Evolutionary conservation across 1,140 invertebrate genomes (phyloP).

Genomic region (Manduca sexta): DNA sequence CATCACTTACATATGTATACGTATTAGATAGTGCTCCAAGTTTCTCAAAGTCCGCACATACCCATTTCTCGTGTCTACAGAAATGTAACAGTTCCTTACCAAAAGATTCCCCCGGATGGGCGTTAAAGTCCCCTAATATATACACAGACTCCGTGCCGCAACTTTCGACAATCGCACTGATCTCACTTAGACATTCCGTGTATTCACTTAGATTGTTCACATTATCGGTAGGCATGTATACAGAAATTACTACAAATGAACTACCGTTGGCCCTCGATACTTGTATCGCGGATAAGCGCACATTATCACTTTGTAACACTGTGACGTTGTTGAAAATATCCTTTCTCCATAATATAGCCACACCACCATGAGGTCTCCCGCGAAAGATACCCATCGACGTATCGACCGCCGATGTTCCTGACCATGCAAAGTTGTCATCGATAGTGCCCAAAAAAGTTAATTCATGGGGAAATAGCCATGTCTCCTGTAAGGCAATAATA

Average conservation of each 20-base stretch:
- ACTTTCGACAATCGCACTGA: constrained; percentile 14
- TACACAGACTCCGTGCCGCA: constrained; percentile 10
- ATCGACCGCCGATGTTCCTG: background rate
- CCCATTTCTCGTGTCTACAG: constrained; percentile 15
- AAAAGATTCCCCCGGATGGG: constrained; percentile 17
- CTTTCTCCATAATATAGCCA: constrained; percentile 2
- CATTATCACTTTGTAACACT: constrained; percentile 11
- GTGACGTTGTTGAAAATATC: constrained; percentile 10
- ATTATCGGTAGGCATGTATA: constrained; percentile 20
- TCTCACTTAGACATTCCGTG: constrained; percentile 16
- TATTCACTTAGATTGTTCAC: constrained; percentile 19
- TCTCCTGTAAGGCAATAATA: constrained; percentile 3
- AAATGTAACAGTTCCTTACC: constrained; percentile 13
- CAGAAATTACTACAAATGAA: constrained; percentile 6
- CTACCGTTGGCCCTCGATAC: background rate
- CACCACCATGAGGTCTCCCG: background rate
- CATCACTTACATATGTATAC: constrained; percentile 21
- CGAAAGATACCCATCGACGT: background rate
- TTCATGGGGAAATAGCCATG: background rate
- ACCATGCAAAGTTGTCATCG: background rate
- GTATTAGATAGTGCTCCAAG: constrained; percentile 6
- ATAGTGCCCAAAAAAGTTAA: background rate
- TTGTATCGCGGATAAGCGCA: constrained; percentile 14
- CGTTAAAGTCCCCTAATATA: constrained; percentile 23
- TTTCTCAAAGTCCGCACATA: constrained; percentile 16